Evolutionary conservation across 2,797 vertebrate genomes (phyloP).

Genomic region (Chiloscyllium punctatum): DNA sequence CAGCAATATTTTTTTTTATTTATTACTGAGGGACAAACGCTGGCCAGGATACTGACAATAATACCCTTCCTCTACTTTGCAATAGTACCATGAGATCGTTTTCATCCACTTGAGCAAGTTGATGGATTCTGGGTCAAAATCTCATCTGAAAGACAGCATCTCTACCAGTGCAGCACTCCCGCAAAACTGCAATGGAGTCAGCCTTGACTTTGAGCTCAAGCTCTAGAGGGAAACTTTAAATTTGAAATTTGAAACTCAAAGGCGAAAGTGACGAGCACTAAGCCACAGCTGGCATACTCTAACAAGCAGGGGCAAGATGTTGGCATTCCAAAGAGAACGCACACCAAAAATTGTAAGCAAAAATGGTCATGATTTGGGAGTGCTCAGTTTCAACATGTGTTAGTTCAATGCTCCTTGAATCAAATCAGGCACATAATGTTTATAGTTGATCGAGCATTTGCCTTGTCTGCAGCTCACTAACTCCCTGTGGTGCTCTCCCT

Average conservation of each 20-base stretch:
- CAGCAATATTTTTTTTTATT: not conserved
- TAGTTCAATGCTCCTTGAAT: not conserved
- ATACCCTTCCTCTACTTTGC: too few relatives aligned
- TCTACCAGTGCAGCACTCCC: not conserved
- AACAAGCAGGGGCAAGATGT: not conserved
- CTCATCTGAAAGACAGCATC: not conserved
- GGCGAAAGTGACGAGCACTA: not conserved
- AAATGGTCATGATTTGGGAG: not conserved
- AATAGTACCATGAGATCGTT: too few relatives aligned
- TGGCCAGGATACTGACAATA: too few relatives aligned
- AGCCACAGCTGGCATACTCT: not conserved
- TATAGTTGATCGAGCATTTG: not conserved
- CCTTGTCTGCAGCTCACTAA: not conserved
- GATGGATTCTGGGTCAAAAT: not conserved
- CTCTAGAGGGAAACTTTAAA: not conserved
- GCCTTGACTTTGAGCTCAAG: not conserved
- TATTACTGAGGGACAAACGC: not conserved
- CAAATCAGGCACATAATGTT: not conserved
- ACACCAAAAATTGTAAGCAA: not conserved
- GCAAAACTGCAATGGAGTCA: not conserved
- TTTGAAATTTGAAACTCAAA: not conserved
- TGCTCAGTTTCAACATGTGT: not conserved
- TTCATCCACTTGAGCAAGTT: too few relatives aligned
- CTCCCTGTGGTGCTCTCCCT: not conserved
- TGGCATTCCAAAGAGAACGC: not conserved